phyloP scores from a whole-genome alignment of 2,797 vertebrate species.

The Rhadinocentrus ornatus region DNA sequence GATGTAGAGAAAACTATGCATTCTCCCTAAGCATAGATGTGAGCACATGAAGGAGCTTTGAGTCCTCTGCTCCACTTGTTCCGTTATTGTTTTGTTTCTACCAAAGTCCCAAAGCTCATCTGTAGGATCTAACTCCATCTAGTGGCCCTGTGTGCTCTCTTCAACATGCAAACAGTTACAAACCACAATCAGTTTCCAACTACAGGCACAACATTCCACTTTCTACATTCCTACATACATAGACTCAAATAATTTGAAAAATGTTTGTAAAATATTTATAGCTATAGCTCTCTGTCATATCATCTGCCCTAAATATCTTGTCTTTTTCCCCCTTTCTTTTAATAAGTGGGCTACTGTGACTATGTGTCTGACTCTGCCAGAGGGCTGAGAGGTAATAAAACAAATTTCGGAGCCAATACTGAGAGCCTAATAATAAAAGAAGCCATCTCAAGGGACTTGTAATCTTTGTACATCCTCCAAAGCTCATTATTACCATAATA shows the following conservation, averaged over 20 bases:
- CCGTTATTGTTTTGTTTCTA: constrained; percentile 67
- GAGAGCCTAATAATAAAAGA: constrained; percentile 76
- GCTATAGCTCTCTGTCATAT: neutral
- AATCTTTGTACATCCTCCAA: constrained; percentile 84
- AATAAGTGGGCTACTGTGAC: constrained; percentile 5
- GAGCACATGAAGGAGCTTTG: constrained; percentile 48
- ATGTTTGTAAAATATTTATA: neutral
- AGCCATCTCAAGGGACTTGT: constrained; percentile 79
- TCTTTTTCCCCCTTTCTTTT: neutral
- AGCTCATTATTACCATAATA: constrained; percentile 85
- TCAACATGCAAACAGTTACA: constrained; percentile 55
- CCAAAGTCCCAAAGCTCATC: constrained; percentile 72
- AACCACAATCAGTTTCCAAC: constrained; percentile 25
- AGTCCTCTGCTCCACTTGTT: constrained; percentile 62
- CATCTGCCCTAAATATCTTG: neutral
- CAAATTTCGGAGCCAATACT: constrained; percentile 66
- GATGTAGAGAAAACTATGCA: constrained; percentile 56
- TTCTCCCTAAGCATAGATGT: constrained; percentile 48
- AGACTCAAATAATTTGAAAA: constrained; percentile 21
- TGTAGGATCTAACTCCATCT: constrained; percentile 87
- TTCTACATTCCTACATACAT: no score
- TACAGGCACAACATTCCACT: constrained; percentile 12
- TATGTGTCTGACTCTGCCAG: constrained; percentile 37
- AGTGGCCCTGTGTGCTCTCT: constrained; percentile 77
- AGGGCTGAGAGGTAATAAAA: constrained; percentile 65